These are phyloP conservation scores for Dermochelys coriacea DNA, from an alignment of 2,797 vertebrate genomes.

Conservation along the genomic window DNA sequence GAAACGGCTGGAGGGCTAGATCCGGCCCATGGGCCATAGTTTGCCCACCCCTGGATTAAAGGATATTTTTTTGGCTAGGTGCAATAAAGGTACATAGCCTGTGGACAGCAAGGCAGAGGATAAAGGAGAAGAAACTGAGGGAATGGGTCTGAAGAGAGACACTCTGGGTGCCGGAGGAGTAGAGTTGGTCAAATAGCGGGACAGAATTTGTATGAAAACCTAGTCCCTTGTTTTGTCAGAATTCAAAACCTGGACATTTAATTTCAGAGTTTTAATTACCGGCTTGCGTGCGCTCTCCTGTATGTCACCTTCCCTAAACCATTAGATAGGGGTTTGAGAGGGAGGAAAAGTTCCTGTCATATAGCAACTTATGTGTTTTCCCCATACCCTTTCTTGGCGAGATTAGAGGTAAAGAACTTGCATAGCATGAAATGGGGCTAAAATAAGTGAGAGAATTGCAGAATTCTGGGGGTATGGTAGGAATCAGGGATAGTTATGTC, in stretches of 20 bases:
- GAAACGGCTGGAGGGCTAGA: too few species aligned
- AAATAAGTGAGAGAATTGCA: slow-evolving; percentile 4
- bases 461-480: slow-evolving; percentile 39
- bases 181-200: not conserved
- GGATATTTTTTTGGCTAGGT: not conserved
- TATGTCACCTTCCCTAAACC: not conserved
- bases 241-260: not conserved
- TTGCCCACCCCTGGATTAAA: not conserved
- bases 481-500: slow-evolving; percentile 39
- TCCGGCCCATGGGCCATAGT: too few species aligned
- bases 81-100: not conserved
- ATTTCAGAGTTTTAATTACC: not conserved
- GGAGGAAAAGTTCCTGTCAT: not conserved
- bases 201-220: not conserved
- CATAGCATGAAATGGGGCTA: slow-evolving; percentile 37
- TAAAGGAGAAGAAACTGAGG: not conserved
- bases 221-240: not conserved
- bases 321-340: not conserved
- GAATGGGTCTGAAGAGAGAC: not conserved
- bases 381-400: not conserved
- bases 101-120: not conserved
- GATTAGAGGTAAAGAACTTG: not conserved
- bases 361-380: not conserved
- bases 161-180: not conserved
- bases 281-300: not conserved